Evolutionary conservation across 2,888 invertebrate genomes (phyloP).

Genomic region (Apomyelois bistriatella): DNA sequence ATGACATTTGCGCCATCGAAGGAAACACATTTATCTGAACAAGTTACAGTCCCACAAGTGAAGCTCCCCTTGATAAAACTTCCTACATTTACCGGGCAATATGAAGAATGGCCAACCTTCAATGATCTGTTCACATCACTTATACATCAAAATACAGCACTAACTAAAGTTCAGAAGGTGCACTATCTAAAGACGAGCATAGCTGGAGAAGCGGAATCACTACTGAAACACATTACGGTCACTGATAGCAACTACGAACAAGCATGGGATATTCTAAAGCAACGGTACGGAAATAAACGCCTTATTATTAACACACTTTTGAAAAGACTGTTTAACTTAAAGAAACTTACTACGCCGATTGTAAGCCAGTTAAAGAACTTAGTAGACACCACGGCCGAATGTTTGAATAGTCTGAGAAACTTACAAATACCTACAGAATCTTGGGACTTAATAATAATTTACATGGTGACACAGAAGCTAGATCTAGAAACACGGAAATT

Average conservation of each 20-base stretch:
- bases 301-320: slow-evolving; percentile 21
- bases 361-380: slow-evolving; percentile 23
- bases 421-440: slow-evolving; percentile 20
- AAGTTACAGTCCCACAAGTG: slow-evolving; percentile 1
- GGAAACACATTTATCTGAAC: neutral
- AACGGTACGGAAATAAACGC: slow-evolving; percentile 23
- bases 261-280: slow-evolving; percentile 21
- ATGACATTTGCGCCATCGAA: neutral
- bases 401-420: slow-evolving; percentile 24
- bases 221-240: no score
- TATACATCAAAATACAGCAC: no score
- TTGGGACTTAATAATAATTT: slow-evolving; percentile 29
- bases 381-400: slow-evolving; percentile 28
- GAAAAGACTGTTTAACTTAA: slow-evolving; percentile 23
- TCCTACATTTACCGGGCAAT: slow-evolving; percentile 16
- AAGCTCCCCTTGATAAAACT: slow-evolving; percentile 21
- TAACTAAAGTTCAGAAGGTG: no score
- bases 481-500: slow-evolving; percentile 25
- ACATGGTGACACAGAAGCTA: slow-evolving; percentile 26
- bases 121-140: no score
- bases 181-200: no score
- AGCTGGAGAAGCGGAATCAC: no score
- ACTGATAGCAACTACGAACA: no score
- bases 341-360: slow-evolving; percentile 18
- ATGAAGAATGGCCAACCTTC: slow-evolving; percentile 20